phyloP scores from a whole-genome alignment of 2,113 vertebrate species.

The Sclerurus mexicanus region DNA sequence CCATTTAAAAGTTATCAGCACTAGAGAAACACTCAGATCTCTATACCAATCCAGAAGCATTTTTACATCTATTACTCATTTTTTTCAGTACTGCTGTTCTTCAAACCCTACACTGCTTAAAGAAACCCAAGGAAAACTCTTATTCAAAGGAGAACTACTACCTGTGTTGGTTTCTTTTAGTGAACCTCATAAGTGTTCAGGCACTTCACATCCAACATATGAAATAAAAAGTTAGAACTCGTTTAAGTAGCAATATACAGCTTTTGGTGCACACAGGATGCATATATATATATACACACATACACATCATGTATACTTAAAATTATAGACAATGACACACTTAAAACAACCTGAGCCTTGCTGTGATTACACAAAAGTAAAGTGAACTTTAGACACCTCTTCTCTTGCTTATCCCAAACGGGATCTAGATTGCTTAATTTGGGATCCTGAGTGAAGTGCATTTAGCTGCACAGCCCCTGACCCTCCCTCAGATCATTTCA shows the following conservation, averaged over 20 bases:
- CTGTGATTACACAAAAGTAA: background rate
- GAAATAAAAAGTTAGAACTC: background rate
- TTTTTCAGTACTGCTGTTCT: background rate
- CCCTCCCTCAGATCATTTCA: background rate
- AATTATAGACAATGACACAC: background rate
- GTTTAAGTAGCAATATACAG: background rate
- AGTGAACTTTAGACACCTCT: background rate
- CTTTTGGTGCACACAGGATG: background rate
- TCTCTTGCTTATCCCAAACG: background rate
- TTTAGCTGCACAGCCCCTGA: background rate
- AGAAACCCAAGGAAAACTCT: background rate
- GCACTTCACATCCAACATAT: background rate
- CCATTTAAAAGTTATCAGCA: background rate
- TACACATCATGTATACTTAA: background rate
- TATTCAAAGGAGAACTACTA: background rate
- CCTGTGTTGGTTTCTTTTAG: background rate
- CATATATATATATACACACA: accelerated
- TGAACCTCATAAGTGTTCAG: background rate
- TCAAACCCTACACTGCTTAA: background rate
- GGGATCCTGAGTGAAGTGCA: background rate
- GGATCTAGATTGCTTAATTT: background rate
- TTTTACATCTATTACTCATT: background rate
- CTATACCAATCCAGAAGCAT: background rate
- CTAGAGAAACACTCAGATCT: background rate
- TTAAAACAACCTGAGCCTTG: background rate